Percentiles rank a stretch among this genome's conserved stretches.
Conservation (phyloP, 1,140 invertebrate species). For the Bradynema listronoti region DNA sequence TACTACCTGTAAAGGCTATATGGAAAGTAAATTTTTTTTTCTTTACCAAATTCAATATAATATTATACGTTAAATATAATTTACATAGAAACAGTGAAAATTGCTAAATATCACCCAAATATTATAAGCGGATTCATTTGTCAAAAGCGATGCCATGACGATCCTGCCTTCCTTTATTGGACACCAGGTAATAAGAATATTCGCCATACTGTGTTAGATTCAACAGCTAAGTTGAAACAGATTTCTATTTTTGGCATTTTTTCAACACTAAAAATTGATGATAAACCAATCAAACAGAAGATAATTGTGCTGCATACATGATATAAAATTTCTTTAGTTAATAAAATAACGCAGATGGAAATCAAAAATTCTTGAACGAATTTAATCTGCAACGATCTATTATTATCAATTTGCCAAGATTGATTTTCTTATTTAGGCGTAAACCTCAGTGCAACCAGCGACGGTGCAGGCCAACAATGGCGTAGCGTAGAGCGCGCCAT, state of each 20-base stretch:
- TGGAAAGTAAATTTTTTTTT: constrained; percentile 8
- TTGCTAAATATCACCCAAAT: constrained; percentile 23
- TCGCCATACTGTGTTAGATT: no score
- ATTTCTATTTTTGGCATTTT: no score
- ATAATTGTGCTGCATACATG: no score
- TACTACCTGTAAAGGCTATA: constrained; percentile 24
- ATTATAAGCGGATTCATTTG: constrained; percentile 42
- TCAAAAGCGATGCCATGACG: constrained; percentile 31
- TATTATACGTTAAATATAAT: neutral
- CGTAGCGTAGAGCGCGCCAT: constrained; percentile 30
- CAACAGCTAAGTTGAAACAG: no score
- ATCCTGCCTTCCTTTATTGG: constrained; percentile 40
- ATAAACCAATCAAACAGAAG: no score
- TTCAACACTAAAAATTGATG: no score
- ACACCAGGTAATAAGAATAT: constrained; percentile 39
- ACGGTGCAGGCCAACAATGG: constrained; percentile 41
- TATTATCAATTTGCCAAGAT: no score
- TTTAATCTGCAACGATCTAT: no score
- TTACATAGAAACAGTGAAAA: constrained; percentile 21
- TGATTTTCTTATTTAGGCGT: constrained; percentile 21
- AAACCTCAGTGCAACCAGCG: constrained; percentile 16
- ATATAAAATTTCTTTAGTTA: no score
- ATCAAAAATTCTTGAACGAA: no score
- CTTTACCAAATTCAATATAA: neutral
- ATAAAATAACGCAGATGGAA: no score